Conservation (phyloP, 2,113 vertebrate species). For the Melanotaenia duboulayi region DNA sequence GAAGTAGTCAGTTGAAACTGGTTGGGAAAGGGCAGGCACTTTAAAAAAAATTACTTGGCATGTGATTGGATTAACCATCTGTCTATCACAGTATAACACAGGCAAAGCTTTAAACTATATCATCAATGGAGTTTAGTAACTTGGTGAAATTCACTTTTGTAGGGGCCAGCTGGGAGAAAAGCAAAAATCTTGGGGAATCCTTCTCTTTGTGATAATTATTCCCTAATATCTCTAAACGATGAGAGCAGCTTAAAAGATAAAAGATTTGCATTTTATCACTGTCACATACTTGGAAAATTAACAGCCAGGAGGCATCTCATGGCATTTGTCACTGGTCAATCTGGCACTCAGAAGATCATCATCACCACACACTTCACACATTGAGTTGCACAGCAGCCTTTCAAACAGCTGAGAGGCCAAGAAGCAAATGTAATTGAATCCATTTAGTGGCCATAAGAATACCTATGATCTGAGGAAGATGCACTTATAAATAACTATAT, state of each 20-base stretch:
- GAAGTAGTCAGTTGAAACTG: background rate
- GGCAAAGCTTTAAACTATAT: background rate
- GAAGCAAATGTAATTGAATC: background rate
- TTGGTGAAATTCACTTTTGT: background rate
- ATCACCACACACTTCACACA: constrained; percentile 17
- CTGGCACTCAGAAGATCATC: background rate
- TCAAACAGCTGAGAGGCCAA: constrained; percentile 13
- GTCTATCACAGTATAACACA: background rate
- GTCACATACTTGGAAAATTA: background rate
- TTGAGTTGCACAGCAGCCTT: background rate
- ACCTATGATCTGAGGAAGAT: too few relatives aligned
- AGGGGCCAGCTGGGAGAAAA: background rate
- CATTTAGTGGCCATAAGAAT: too few relatives aligned
- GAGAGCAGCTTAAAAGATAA: too few relatives aligned
- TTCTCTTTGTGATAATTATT: too few relatives aligned
- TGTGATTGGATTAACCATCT: background rate
- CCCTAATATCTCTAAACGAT: background rate
- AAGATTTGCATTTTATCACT: background rate
- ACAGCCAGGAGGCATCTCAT: background rate
- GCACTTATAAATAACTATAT: too few relatives aligned
- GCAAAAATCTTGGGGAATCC: background rate
- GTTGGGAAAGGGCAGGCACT: background rate
- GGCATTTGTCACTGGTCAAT: constrained; percentile 13
- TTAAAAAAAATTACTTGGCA: background rate
- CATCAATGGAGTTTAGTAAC: background rate